phyloP scores from a whole-genome alignment of 2,113 vertebrate species.

The Pristiophorus japonicus region DNA sequence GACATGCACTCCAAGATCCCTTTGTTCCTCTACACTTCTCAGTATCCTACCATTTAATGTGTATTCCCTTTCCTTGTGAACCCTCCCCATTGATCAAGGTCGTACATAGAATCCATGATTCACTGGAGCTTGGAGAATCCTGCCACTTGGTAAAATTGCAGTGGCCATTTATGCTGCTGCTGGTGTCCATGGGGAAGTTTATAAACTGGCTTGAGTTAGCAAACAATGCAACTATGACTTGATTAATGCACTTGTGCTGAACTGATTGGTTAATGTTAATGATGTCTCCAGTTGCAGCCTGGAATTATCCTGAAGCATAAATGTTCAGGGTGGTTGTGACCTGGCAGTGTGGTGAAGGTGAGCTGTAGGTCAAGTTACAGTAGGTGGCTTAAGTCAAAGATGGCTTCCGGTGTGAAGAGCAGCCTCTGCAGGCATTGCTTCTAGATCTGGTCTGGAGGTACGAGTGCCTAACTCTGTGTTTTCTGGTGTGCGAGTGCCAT shows the following conservation, averaged over 20 bases:
- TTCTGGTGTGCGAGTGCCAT: neutral
- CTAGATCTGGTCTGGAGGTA: neutral
- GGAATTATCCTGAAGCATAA: neutral
- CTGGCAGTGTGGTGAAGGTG: neutral
- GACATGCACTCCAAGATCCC: too few species aligned
- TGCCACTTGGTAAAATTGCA: neutral
- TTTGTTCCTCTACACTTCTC: too few species aligned
- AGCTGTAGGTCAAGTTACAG: neutral
- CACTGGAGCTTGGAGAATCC: neutral
- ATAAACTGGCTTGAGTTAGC: neutral
- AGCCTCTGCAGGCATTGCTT: neutral
- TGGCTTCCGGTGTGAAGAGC: neutral
- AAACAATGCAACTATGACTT: conserved; percentile 5
- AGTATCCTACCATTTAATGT: too few species aligned
- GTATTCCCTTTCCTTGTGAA: too few species aligned
- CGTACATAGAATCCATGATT: neutral
- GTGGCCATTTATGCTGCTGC: neutral
- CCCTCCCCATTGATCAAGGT: neutral
- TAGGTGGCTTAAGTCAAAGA: neutral
- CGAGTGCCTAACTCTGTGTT: neutral
- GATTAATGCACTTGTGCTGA: neutral
- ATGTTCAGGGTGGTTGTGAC: neutral
- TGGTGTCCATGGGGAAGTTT: neutral
- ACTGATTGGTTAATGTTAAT: conserved; percentile 6
- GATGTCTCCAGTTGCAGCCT: neutral